A percentile compares a stretch with the other conserved stretches of the same genome.
phyloP scores from a whole-genome alignment of 2,113 vertebrate genomes.

The Felis chaus region DNA sequence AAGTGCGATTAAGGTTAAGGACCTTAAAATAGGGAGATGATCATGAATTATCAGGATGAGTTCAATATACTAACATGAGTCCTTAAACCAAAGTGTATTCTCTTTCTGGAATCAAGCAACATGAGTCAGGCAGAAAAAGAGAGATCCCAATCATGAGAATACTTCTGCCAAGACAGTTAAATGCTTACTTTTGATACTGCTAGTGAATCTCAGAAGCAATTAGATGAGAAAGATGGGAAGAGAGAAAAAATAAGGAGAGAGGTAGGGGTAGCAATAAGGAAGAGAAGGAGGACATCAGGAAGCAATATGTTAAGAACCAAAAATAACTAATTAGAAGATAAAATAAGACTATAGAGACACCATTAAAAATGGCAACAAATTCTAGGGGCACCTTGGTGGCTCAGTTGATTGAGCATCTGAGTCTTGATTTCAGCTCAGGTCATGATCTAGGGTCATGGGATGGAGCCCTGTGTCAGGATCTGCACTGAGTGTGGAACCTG shows the following conservation, averaged over 20 bases:
- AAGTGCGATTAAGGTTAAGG: not conserved
- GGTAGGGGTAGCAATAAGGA: not conserved
- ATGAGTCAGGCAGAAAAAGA: not conserved
- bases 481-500: no score
- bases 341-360: not conserved
- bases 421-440: no score
- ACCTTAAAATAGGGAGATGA: not conserved
- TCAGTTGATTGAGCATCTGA: no score
- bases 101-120: not conserved
- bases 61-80: not conserved
- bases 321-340: not conserved
- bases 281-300: not conserved
- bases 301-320: not conserved
- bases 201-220: not conserved
- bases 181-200: not conserved
- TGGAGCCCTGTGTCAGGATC: no score
- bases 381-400: not conserved
- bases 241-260: fast-evolving
- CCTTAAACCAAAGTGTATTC: not conserved
- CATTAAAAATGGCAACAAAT: not conserved
- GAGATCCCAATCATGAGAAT: not conserved
- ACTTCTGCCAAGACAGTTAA: not conserved
- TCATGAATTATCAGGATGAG: not conserved
- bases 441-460: no score
- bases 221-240: not conserved